Percentiles rank a stretch among this genome's conserved stretches.
These are phyloP conservation scores for Drosophila birchii DNA, from an alignment of 2,888 invertebrate species.

Conservation along the genomic window DNA sequence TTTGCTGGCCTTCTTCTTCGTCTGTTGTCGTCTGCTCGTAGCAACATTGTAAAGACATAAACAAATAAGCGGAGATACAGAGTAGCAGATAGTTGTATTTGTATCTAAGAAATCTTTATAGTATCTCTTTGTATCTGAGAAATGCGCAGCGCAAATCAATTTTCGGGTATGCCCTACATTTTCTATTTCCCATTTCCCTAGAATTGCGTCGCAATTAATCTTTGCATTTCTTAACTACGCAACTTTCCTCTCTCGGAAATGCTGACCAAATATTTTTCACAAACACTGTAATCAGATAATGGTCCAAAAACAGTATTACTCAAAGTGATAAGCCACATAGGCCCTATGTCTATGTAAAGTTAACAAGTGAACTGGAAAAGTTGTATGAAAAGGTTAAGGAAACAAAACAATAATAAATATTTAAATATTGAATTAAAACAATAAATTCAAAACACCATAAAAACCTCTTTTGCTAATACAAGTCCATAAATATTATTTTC, in stretches of 20 bases:
- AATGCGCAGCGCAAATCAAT: slow-evolving; percentile 52
- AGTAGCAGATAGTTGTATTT: slow-evolving; percentile 36
- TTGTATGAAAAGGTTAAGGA: too few relatives aligned
- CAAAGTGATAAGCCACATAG: slow-evolving; percentile 20
- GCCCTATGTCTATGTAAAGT: not conserved
- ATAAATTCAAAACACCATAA: not conserved
- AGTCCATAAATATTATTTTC: slow-evolving; percentile 1
- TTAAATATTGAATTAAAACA: too few relatives aligned
- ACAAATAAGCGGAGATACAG: slow-evolving; percentile 43
- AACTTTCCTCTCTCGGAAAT: slow-evolving; percentile 73
- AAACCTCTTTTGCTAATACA: not conserved
- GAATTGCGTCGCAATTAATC: slow-evolving; percentile 37
- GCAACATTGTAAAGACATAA: slow-evolving; percentile 55
- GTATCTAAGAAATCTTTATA: not conserved
- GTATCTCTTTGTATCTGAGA: not conserved
- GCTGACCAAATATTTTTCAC: slow-evolving; percentile 76
- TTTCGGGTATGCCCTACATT: slow-evolving; percentile 58
- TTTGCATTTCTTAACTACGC: slow-evolving; percentile 63
- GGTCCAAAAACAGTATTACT: slow-evolving; percentile 10
- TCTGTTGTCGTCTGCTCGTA: slow-evolving; percentile 18
- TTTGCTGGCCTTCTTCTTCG: slow-evolving; percentile 70
- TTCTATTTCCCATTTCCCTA: slow-evolving; percentile 9
- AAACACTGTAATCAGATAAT: slow-evolving; percentile 72
- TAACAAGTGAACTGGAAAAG: not conserved
- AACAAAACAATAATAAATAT: too few relatives aligned